Conservation (phyloP, 35 echinoderm and acorn worm genomes). For the Patiria miniata region DNA sequence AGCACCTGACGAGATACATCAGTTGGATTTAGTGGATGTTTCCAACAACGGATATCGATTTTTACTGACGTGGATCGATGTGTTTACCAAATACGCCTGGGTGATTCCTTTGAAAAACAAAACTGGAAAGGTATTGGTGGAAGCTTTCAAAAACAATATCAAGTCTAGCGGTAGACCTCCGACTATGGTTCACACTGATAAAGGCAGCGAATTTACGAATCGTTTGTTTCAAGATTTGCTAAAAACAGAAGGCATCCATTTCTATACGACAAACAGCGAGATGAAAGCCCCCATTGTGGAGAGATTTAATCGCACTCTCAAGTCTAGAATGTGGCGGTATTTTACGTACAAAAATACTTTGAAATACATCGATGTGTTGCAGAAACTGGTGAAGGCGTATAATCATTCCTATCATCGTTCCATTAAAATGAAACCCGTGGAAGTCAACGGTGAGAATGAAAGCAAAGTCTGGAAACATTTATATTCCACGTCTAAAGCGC, state of each 20-base stretch:
- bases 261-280: conserved; percentile 75
- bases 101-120: conserved; percentile 34
- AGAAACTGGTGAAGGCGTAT: conserved; percentile 12
- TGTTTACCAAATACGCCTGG: conserved; percentile 51
- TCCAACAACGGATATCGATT: neutral
- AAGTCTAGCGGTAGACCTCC: conserved; percentile 10
- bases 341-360: conserved; percentile 42
- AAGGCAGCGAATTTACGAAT: conserved; percentile 77
- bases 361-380: conserved; percentile 38
- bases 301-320: conserved; percentile 35
- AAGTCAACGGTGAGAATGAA: conserved; percentile 41
- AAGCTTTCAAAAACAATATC: conserved; percentile 46
- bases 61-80: conserved; percentile 24
- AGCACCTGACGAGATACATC: neutral
- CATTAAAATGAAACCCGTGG: conserved; percentile 19
- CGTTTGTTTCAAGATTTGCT: conserved; percentile 56
- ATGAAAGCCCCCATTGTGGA: conserved; percentile 60
- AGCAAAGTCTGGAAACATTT: neutral
- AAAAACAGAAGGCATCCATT: conserved; percentile 54
- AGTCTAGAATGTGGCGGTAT: conserved; percentile 44
- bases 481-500: neutral
- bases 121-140: neutral
- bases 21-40: conserved; percentile 14
- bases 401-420: conserved; percentile 38
- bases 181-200: conserved; percentile 46